Evolutionary conservation across 30 jellyfish, hydroid and myxozoan species (phyloP).

Genomic region (Turritopsis rubra): DNA sequence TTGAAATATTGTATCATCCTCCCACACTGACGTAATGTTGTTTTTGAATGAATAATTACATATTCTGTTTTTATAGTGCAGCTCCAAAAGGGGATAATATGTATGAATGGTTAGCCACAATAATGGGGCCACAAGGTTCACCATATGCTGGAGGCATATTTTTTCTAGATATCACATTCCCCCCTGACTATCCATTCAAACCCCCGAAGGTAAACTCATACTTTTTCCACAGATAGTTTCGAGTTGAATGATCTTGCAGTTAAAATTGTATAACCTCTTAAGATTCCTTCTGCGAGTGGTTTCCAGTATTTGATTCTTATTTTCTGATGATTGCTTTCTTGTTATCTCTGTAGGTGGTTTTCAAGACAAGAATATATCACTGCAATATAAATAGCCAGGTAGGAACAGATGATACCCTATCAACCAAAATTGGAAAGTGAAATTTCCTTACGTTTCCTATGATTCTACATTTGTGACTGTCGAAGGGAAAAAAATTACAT

Average conservation of each 20-base stretch:
- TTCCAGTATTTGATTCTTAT: neutral
- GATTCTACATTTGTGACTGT: too few relatives aligned
- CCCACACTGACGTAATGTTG: too few relatives aligned
- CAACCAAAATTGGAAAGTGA: too few relatives aligned
- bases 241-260: neutral
- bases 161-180: slow-evolving; percentile 86
- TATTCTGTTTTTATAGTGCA: slow-evolving; percentile 85
- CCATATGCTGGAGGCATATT: slow-evolving; percentile 96
- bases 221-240: neutral
- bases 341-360: slow-evolving; percentile 22
- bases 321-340: neutral
- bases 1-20: too few relatives aligned
- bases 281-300: neutral
- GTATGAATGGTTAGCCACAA: slow-evolving; percentile 97
- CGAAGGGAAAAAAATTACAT: too few relatives aligned
- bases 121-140: slow-evolving; percentile 96
- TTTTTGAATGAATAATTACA: too few relatives aligned
- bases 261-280: neutral
- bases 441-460: too few relatives aligned
- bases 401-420: neutral
- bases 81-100: slow-evolving; percentile 96
- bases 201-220: slow-evolving; percentile 75
- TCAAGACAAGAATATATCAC: slow-evolving; percentile 85
- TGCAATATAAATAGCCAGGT: slow-evolving; percentile 96
- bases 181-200: slow-evolving; percentile 91